Conservation (phyloP, 2,797 vertebrate genomes). For the Serranus cabrilla region DNA sequence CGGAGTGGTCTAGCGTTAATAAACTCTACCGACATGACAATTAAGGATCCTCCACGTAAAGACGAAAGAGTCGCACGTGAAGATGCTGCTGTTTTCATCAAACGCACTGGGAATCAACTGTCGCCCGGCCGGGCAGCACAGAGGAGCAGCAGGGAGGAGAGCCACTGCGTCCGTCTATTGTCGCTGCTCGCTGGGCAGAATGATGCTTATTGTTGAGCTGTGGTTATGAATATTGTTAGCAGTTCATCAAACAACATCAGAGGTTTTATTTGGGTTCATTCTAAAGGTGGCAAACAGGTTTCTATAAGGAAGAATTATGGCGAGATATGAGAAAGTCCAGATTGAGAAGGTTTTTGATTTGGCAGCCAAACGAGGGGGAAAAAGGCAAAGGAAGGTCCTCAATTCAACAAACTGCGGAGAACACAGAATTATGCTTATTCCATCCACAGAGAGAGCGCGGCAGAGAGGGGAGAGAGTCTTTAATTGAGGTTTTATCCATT, state of each 20-base stretch:
- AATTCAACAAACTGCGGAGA: slow-evolving; percentile 61
- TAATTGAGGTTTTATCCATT: slow-evolving; percentile 87
- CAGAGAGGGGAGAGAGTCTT: slow-evolving; percentile 68
- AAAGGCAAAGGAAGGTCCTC: slow-evolving; percentile 28
- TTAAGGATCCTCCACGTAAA: slow-evolving; percentile 58
- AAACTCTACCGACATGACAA: slow-evolving; percentile 71
- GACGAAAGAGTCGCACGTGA: slow-evolving; percentile 22
- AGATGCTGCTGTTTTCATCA: slow-evolving; percentile 41
- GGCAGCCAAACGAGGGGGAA: not conserved
- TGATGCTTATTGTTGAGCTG: slow-evolving; percentile 37
- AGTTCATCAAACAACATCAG: slow-evolving; percentile 11
- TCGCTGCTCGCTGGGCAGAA: slow-evolving; percentile 31
- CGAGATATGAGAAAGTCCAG: slow-evolving; percentile 37
- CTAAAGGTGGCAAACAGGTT: slow-evolving; percentile 25
- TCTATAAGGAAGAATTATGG: slow-evolving; percentile 42
- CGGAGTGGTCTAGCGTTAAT: slow-evolving; percentile 64
- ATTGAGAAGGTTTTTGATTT: slow-evolving; percentile 50
- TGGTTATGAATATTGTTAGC: slow-evolving; percentile 30
- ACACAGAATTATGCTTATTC: slow-evolving; percentile 72
- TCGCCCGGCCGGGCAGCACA: slow-evolving; percentile 24
- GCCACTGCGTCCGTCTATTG: slow-evolving; percentile 11
- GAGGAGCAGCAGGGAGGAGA: slow-evolving; percentile 39
- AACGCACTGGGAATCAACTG: slow-evolving; percentile 32
- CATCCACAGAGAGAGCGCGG: slow-evolving; percentile 58
- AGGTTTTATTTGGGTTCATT: slow-evolving; percentile 1